phyloP scores from a whole-genome alignment of 1,140 invertebrate genomes.

The Anthonomus grandis region DNA sequence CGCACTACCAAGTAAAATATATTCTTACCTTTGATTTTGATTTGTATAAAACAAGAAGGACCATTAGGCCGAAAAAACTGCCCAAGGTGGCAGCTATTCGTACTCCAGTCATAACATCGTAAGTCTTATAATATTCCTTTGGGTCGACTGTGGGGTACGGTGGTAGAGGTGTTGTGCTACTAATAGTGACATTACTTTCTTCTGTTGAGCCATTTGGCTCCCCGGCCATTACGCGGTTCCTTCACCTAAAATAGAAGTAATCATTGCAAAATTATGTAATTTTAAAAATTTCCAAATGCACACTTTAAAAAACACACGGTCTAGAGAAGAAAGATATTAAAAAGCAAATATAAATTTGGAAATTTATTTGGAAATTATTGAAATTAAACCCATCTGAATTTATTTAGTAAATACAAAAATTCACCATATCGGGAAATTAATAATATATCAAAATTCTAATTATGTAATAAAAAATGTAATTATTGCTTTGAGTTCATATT shows the following conservation, averaged over 20 bases:
- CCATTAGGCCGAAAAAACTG: slow-evolving; percentile 84
- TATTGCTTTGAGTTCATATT: no score
- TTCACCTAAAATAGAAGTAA: slow-evolving; percentile 26
- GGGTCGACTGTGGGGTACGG: slow-evolving; percentile 12
- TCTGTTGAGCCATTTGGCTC: slow-evolving; percentile 37
- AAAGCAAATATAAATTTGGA: neutral
- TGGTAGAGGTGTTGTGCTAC: slow-evolving; percentile 20
- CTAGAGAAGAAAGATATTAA: neutral
- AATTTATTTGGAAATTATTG: no score
- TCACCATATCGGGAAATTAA: no score
- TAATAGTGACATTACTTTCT: slow-evolving; percentile 33
- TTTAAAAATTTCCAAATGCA: neutral
- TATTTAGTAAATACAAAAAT: no score
- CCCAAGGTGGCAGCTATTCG: slow-evolving; percentile 84
- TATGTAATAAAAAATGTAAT: no score
- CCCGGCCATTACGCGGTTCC: slow-evolving; percentile 37
- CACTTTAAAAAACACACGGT: neutral
- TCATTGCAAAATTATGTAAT: neutral
- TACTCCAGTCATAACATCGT: slow-evolving; percentile 87
- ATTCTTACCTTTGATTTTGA: slow-evolving; percentile 61
- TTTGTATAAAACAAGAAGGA: slow-evolving; percentile 83
- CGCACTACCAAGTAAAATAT: neutral
- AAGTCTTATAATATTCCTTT: slow-evolving; percentile 81
- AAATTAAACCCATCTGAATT: no score
- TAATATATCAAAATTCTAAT: no score